These are phyloP conservation scores for Morpho achilles DNA, from an alignment of 2,888 invertebrate species.

Conservation along the genomic window DNA sequence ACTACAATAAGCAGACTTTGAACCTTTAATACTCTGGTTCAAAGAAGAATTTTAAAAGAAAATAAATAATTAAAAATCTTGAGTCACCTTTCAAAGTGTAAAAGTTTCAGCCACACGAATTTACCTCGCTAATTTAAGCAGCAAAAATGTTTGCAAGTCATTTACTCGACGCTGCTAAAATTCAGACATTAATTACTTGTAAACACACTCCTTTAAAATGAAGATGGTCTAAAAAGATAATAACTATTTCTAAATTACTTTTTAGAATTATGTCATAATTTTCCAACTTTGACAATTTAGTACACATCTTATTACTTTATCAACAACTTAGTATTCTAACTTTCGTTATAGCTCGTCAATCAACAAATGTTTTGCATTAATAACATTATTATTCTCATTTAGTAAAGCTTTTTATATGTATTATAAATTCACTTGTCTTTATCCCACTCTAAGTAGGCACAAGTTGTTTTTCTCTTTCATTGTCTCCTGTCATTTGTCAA, in stretches of 20 bases:
- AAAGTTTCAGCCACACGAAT: constrained; percentile 32
- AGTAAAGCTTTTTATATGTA: too few relatives aligned
- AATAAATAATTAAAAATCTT: constrained; percentile 32
- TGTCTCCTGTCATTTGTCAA: too few relatives aligned
- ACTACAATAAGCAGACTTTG: too few relatives aligned
- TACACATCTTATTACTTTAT: not conserved
- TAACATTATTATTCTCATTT: too few relatives aligned
- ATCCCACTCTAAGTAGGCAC: too few relatives aligned
- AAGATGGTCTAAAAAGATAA: constrained; percentile 21
- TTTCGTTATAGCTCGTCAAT: too few relatives aligned
- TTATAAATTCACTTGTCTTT: too few relatives aligned
- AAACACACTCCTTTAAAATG: constrained; percentile 25
- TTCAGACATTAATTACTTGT: constrained; percentile 32
- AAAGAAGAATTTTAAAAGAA: constrained; percentile 6
- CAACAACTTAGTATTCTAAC: not conserved
- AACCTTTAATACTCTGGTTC: too few relatives aligned
- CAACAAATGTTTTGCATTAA: too few relatives aligned
- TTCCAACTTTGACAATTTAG: not conserved
- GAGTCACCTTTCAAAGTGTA: constrained; percentile 27
- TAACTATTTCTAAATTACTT: constrained; percentile 8
- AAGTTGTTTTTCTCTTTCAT: too few relatives aligned
- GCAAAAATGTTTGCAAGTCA: constrained; percentile 34
- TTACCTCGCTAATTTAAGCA: constrained; percentile 34
- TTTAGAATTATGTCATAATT: not conserved
- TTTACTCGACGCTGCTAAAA: constrained; percentile 28